Base-by-base conservation (phyloP, 2,888 invertebrate genomes). In the Tetrapedia diversipes region DNA sequence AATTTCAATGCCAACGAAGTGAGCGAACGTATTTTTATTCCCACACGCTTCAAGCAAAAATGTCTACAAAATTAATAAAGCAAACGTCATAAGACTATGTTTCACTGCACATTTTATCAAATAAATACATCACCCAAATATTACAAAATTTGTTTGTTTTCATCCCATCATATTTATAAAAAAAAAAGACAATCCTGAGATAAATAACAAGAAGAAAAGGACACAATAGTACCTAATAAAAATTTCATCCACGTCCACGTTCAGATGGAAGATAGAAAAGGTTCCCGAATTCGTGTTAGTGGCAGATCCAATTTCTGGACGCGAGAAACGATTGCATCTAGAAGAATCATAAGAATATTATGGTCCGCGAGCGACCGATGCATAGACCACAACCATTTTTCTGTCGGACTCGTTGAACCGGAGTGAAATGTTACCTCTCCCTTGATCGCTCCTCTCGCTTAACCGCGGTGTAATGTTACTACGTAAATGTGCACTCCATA, bases 401-500 rank as follows among this genome's bases (percentile, higher is more conserved):
- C 74, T 53, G 54, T 24, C 64, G 39, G 69, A 79, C 78, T 77
- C 81, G 85, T 80, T 83, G 79, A 76, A 77, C 80, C 81, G 75
- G 80, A 86, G 80, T 86, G 87, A 86, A 86, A 86, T 77, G 87
- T 84, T 84, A 86, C 82, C 80, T 77, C 77, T 75, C 64, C 79
- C 51, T 78, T 37, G 73, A 66, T 78, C 70, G 75, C 73, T 72
- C 65, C 76, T 84, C 79, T 65, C 77, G 76, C 66, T 70, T 69
- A 66, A 77, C 86, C 83, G 77, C 81, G 79, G 79, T 86, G 43
- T 86, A 86, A 54, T 75, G 65, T 86, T 85, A 82, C 86, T 73
- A 56, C 65, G 70, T 27, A 73, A 70, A 85, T 66, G 61, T 72
- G 73, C 81, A 67, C 79, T 77, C 79, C 65, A 69, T 83, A 79